These are phyloP conservation scores for Huso huso DNA, from an alignment of 2,797 vertebrate species.

Conservation along the genomic window DNA sequence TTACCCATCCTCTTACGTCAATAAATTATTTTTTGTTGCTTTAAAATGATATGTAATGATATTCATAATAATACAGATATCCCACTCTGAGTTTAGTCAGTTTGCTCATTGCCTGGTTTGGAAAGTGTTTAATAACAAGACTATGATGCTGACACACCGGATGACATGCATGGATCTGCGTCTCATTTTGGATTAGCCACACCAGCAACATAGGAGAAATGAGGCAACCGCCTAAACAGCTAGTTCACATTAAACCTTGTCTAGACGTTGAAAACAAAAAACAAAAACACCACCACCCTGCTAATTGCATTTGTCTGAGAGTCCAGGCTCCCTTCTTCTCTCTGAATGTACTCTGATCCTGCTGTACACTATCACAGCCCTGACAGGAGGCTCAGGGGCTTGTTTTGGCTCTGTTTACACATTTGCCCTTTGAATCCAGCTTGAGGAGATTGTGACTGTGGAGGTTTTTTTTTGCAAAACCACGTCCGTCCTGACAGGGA, in stretches of 20 bases:
- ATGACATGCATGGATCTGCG: too few relatives aligned
- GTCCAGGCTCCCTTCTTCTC: background rate
- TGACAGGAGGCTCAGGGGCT: conserved; percentile 39
- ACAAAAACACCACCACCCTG: conserved; percentile 8
- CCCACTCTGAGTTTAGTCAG: too few relatives aligned
- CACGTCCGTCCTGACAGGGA: conserved; percentile 2
- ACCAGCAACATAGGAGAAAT: too few relatives aligned
- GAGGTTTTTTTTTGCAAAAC: conserved; percentile 18
- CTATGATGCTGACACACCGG: too few relatives aligned
- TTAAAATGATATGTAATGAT: too few relatives aligned
- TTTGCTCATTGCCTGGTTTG: too few relatives aligned
- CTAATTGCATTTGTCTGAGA: conserved; percentile 6
- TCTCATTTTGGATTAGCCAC: too few relatives aligned
- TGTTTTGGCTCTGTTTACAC: conserved; percentile 34
- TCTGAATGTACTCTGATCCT: background rate
- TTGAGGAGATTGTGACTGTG: conserved; percentile 6
- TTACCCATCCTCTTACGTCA: too few relatives aligned
- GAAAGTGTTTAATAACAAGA: too few relatives aligned
- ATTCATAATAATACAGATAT: too few relatives aligned
- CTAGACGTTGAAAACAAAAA: conserved; percentile 15
- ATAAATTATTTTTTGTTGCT: too few relatives aligned
- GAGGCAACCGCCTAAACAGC: conserved; percentile 1
- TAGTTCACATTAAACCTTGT: conserved; percentile 13
- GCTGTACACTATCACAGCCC: background rate
- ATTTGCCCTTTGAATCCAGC: conserved; percentile 13